phyloP scores from a whole-genome alignment of 2,113 vertebrate species.

The Bufo bufo region DNA sequence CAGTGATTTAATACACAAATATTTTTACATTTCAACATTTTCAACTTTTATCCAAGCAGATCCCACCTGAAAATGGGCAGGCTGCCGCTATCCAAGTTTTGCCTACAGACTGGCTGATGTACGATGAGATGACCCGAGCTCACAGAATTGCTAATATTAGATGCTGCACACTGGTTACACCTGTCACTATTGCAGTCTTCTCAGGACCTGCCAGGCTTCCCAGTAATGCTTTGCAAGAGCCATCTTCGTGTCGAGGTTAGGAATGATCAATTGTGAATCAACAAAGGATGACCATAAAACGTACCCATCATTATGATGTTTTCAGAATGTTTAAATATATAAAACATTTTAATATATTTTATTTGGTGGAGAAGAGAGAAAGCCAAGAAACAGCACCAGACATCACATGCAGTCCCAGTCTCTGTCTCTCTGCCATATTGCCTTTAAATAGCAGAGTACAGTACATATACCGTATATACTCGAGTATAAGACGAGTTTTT shows the following conservation, averaged over 20 bases:
- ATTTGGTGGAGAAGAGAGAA: too few species aligned
- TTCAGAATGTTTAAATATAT: not conserved
- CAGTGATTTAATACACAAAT: not conserved
- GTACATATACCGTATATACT: too few species aligned
- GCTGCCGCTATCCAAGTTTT: constrained; percentile 74
- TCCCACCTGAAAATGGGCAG: constrained; percentile 78
- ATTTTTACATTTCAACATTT: not conserved
- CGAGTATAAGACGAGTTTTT: too few species aligned
- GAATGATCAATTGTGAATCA: not conserved
- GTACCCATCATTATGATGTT: not conserved
- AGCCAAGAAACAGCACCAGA: too few species aligned
- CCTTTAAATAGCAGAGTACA: too few species aligned
- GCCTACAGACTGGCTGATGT: constrained; percentile 93
- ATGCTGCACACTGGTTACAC: constrained; percentile 86
- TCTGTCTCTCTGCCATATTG: too few species aligned
- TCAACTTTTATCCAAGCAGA: constrained; percentile 66
- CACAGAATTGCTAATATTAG: constrained; percentile 86
- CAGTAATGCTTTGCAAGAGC: constrained; percentile 76
- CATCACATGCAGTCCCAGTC: too few species aligned
- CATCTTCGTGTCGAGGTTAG: constrained; percentile 70
- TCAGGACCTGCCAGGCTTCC: constrained; percentile 83
- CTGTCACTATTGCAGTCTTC: constrained; percentile 84
- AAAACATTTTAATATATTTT: not conserved
- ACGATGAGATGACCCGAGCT: constrained; percentile 89
- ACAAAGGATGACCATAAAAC: not conserved